These are phyloP conservation scores for Ostrea edulis DNA, from an alignment of 1,140 invertebrate species.

Conservation along the genomic window DNA sequence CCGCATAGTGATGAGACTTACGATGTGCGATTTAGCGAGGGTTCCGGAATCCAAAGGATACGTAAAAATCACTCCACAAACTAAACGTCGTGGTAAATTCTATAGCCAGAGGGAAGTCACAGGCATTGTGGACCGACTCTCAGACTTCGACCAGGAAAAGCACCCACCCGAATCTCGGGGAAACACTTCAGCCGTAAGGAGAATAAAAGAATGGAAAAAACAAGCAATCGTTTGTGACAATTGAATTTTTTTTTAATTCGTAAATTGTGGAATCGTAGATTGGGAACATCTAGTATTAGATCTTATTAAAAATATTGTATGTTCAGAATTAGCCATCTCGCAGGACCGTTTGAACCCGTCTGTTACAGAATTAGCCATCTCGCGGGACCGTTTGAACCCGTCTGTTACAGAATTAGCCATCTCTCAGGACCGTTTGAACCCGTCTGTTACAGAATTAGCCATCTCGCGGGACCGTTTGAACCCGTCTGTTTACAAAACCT, in stretches of 20 bases:
- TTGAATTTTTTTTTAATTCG: neutral
- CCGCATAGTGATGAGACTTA: neutral
- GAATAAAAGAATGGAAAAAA: slow-evolving; percentile 17
- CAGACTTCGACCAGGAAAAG: slow-evolving; percentile 4
- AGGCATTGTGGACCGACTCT: neutral
- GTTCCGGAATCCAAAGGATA: slow-evolving; percentile 5
- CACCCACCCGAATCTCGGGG: slow-evolving; percentile 3
- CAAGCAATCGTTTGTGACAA: neutral
- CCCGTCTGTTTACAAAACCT: too few species aligned
- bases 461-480: too few species aligned
- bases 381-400: too few species aligned
- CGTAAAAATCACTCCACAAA: slow-evolving; percentile 11
- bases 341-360: too few species aligned
- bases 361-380: too few species aligned
- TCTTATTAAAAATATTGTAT: neutral
- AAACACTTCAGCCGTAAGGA: neutral
- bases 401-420: too few species aligned
- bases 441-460: too few species aligned
- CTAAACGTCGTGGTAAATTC: neutral
- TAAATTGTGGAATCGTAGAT: neutral
- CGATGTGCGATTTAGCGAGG: slow-evolving; percentile 16
- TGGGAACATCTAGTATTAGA: neutral
- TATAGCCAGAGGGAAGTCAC: neutral
- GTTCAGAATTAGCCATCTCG: too few species aligned
- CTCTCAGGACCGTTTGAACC: too few species aligned